These are phyloP conservation scores for Grus americana DNA, from an alignment of 2,113 vertebrate genomes.

Conservation along the genomic window DNA sequence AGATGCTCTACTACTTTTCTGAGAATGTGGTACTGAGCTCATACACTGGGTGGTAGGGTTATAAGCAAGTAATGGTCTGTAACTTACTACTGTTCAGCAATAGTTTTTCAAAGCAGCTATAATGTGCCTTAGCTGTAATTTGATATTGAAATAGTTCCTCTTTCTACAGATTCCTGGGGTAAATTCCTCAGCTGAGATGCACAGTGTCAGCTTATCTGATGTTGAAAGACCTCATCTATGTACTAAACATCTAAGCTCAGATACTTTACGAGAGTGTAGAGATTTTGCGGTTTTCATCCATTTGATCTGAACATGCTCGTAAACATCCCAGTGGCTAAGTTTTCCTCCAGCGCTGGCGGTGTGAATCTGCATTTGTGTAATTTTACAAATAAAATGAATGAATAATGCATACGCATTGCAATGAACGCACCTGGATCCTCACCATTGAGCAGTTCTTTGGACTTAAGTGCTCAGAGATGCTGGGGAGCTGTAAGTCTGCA, in stretches of 20 bases:
- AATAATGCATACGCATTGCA: background rate
- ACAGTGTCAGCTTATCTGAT: background rate
- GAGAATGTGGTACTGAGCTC: background rate
- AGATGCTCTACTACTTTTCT: background rate
- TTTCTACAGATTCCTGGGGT: background rate
- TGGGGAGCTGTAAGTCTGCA: background rate
- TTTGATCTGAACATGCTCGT: background rate
- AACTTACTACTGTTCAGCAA: background rate
- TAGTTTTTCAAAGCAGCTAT: background rate
- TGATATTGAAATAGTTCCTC: background rate
- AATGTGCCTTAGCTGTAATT: background rate
- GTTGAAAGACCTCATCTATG: background rate
- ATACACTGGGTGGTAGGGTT: background rate
- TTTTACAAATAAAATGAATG: background rate
- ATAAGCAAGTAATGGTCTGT: background rate
- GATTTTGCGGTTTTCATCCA: slow-evolving; percentile 17
- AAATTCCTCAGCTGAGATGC: background rate
- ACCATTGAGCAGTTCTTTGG: background rate
- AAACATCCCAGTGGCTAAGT: background rate
- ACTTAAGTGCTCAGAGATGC: background rate
- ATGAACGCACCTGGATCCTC: background rate
- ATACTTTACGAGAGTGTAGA: background rate
- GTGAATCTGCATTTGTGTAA: background rate
- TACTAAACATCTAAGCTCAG: background rate
- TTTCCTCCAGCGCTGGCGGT: background rate